Percentiles rank a stretch among this genome's conserved stretches.
Evolutionary conservation across 2,888 invertebrate species (phyloP).

Genomic region (Deroplatys truncata): DNA sequence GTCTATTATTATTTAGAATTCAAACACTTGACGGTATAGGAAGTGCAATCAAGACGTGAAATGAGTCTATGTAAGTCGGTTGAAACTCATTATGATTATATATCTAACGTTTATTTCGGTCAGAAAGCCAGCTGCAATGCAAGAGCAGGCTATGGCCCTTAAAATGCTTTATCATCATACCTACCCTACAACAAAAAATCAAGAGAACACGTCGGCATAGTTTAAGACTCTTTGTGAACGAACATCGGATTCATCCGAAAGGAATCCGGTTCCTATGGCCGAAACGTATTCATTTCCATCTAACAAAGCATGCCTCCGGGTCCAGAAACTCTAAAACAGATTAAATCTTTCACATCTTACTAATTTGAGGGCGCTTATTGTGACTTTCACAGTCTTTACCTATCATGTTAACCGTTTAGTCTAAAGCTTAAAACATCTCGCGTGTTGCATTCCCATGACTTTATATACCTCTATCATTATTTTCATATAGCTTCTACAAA

Average conservation of each 20-base stretch:
- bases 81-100: neutral
- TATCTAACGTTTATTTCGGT: neutral
- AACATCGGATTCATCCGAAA: neutral
- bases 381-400: too few species aligned
- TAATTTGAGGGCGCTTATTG: too few species aligned
- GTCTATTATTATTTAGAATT: neutral
- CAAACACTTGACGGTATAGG: neutral
- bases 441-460: too few species aligned
- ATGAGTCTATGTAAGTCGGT: neutral
- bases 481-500: too few species aligned
- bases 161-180: neutral
- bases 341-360: too few species aligned
- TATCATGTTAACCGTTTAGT: too few species aligned
- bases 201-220: neutral
- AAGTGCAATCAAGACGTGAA: neutral
- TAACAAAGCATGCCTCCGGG: too few species aligned
- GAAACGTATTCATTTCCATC: neutral
- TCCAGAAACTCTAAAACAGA: too few species aligned
- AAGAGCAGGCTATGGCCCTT: neutral
- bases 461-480: too few species aligned
- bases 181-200: neutral
- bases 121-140: neutral
- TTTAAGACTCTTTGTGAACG: neutral
- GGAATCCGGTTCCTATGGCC: neutral
- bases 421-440: too few species aligned